Conservation (phyloP, 2,888 invertebrate species). For the Ganaspis brasiliensis region DNA sequence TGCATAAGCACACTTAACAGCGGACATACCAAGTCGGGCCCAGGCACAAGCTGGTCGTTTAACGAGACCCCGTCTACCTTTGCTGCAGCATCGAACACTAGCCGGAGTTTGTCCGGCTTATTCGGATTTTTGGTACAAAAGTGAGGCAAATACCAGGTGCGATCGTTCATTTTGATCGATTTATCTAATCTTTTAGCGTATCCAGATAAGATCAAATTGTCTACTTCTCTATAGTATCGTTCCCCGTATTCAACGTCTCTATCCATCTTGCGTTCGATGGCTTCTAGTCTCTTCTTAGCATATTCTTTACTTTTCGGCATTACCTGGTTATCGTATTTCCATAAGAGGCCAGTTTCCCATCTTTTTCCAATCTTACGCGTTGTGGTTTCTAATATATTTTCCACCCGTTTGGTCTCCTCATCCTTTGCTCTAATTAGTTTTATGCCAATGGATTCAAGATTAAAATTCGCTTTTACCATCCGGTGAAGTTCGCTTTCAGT, state of each 20-base stretch:
- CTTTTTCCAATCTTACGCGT: conserved; percentile 25
- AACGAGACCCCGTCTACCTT: conserved; percentile 61
- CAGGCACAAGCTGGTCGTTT: conserved; percentile 67
- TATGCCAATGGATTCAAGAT: conserved; percentile 42
- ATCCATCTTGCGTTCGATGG: conserved; percentile 48
- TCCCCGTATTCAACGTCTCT: conserved; percentile 37
- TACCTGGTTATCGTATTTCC: neutral
- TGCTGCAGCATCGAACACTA: conserved; percentile 72
- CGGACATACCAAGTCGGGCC: conserved; percentile 71
- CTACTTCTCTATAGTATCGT: conserved; percentile 39
- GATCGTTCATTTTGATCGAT: neutral
- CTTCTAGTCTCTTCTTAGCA: conserved; percentile 19
- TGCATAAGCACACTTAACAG: conserved; percentile 72
- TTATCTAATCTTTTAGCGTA: conserved; percentile 34
- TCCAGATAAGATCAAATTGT: conserved; percentile 27
- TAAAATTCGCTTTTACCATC: conserved; percentile 31
- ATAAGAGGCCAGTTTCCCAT: conserved; percentile 43
- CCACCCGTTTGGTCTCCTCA: conserved; percentile 17
- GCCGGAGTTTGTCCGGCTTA: conserved; percentile 65
- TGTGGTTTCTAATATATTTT: conserved; percentile 5
- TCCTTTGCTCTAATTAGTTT: conserved; percentile 24
- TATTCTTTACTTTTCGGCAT: neutral
- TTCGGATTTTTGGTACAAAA: conserved; percentile 43
- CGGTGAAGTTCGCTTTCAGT: neutral
- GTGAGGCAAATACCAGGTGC: conserved; percentile 52